A percentile compares a stretch with the other conserved stretches of the same genome.
These are phyloP conservation scores for Calonectris borealis DNA, from an alignment of 2,113 vertebrate genomes.

Conservation along the genomic window DNA sequence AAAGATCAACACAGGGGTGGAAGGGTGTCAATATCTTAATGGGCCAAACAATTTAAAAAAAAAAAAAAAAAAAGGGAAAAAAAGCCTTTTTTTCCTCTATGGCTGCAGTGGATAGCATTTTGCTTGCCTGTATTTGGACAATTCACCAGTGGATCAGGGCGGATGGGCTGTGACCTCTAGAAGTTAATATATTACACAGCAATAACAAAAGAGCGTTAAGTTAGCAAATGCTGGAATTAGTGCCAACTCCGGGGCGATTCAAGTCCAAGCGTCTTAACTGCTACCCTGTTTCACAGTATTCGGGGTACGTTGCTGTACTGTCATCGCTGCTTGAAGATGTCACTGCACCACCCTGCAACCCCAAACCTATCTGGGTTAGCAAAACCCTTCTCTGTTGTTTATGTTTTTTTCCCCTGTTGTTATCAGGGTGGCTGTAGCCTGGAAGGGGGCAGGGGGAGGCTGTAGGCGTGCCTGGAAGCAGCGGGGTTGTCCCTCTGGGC, in stretches of 20 bases:
- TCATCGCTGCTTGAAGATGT: not conserved
- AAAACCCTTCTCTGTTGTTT: not conserved
- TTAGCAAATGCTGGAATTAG: not conserved
- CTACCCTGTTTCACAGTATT: not conserved
- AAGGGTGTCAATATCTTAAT: not conserved
- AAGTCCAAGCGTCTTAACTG: not conserved
- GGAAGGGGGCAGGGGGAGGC: not conserved
- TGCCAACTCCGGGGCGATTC: not conserved
- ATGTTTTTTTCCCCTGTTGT: not conserved
- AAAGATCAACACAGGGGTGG: not conserved
- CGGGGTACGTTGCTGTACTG: accelerated
- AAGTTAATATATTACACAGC: slow-evolving; percentile 15
- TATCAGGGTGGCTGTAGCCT: not conserved
- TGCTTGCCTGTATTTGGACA: not conserved
- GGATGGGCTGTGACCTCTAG: not conserved
- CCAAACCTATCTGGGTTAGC: not conserved
- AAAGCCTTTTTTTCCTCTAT: not conserved
- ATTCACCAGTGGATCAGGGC: not conserved
- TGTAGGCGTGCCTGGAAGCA: not conserved
- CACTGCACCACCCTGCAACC: not conserved
- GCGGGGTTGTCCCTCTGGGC: not conserved
- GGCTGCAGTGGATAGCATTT: not conserved
- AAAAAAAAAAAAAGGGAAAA: too few relatives aligned
- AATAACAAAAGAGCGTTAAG: not conserved
- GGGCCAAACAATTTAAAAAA: not conserved